A percentile compares a stretch with the other conserved stretches of the same genome.
Evolutionary conservation across 2,888 invertebrate species (phyloP).

Genomic region (Ochropleura plecta): DNA sequence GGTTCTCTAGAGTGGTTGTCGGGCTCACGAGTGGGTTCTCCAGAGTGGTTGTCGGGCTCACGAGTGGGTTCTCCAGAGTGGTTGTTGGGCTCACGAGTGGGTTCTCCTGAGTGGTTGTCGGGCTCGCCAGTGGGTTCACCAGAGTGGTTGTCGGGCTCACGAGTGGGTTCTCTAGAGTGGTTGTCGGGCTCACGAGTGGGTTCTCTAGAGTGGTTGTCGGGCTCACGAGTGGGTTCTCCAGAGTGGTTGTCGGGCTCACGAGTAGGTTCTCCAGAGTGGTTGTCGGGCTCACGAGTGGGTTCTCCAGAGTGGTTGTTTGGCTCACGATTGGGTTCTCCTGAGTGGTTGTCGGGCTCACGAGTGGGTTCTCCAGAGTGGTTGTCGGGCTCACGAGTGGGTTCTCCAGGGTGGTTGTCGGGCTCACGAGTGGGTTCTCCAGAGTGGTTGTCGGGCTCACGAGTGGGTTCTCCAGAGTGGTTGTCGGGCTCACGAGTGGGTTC

Average conservation of each 20-base stretch:
- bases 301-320: too few relatives aligned
- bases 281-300: background rate
- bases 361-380: too few relatives aligned
- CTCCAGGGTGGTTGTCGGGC: too few relatives aligned
- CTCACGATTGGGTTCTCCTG: too few relatives aligned
- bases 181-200: background rate
- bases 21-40: background rate
- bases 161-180: background rate
- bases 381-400: too few relatives aligned
- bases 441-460: too few relatives aligned
- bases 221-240: background rate
- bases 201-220: background rate
- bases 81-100: background rate
- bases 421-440: too few relatives aligned
- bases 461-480: too few relatives aligned
- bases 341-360: too few relatives aligned
- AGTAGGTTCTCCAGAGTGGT: background rate
- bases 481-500: background rate
- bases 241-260: background rate
- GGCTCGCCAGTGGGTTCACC: background rate
- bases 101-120: background rate
- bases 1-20: background rate
- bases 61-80: background rate
- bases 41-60: background rate
- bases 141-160: background rate